Percentiles rank a stretch among this genome's conserved stretches.
Evolutionary conservation across 2,113 vertebrate genomes (phyloP).

Genomic region (Capreolus pygargus): DNA sequence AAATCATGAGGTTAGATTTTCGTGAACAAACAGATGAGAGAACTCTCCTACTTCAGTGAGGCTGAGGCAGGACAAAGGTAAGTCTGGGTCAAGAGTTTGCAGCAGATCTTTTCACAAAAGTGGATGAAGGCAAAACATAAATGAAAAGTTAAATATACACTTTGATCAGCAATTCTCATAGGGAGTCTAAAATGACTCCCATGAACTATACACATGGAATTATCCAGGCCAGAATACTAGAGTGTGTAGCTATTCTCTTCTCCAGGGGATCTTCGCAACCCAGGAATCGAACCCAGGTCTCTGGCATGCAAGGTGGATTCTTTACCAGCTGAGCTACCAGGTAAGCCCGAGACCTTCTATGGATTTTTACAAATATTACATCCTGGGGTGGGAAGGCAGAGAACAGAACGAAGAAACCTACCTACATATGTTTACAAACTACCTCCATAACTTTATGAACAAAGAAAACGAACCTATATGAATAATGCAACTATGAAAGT

Average conservation of each 20-base stretch:
- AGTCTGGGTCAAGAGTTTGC: too few relatives aligned
- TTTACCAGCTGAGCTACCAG: background rate
- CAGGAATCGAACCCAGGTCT: background rate
- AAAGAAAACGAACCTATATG: too few relatives aligned
- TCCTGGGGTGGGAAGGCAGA: background rate
- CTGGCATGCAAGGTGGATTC: background rate
- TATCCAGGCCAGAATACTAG: background rate
- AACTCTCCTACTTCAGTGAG: too few relatives aligned
- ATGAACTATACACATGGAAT: too few relatives aligned
- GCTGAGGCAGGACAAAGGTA: too few relatives aligned
- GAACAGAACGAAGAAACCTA: too few relatives aligned
- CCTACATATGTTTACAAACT: too few relatives aligned
- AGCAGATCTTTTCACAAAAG: too few relatives aligned
- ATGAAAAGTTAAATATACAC: background rate
- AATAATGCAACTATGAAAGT: background rate
- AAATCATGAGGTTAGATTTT: too few relatives aligned
- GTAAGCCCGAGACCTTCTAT: background rate
- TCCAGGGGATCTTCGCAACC: accelerated
- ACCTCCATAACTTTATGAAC: too few relatives aligned
- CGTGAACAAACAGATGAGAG: too few relatives aligned
- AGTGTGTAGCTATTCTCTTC: accelerated
- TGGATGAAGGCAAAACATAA: background rate
- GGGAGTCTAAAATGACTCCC: background rate
- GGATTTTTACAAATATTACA: background rate
- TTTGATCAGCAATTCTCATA: background rate